These are phyloP conservation scores for Aethes cnicana DNA, from an alignment of 2,888 invertebrate species.

Conservation along the genomic window DNA sequence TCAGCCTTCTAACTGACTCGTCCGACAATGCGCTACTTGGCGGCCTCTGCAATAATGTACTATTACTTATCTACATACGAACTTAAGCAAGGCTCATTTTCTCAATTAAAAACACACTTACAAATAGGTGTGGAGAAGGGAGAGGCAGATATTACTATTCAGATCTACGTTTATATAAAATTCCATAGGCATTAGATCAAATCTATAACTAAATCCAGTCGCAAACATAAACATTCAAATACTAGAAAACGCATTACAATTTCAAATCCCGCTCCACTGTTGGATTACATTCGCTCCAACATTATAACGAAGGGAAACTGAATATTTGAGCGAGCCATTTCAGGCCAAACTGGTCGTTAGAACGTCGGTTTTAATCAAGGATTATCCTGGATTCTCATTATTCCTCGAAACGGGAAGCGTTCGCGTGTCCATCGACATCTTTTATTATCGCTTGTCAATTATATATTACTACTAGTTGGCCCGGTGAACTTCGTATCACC, in stretches of 20 bases:
- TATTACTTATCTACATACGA: too few relatives aligned
- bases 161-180: too few relatives aligned
- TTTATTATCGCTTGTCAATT: not conserved
- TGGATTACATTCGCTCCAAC: conserved; percentile 14
- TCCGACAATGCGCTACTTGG: too few relatives aligned
- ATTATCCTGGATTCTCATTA: conserved; percentile 23
- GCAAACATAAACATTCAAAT: conserved; percentile 8
- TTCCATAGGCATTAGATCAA: not conserved
- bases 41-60: too few relatives aligned
- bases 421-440: not conserved
- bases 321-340: conserved; percentile 29
- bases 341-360: conserved; percentile 20
- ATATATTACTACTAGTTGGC: too few relatives aligned
- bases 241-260: conserved; percentile 17
- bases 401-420: too few relatives aligned
- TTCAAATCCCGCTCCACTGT: conserved; percentile 22
- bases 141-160: too few relatives aligned
- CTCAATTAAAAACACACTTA: too few relatives aligned
- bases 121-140: too few relatives aligned
- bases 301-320: conserved; percentile 29
- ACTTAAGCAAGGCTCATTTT: too few relatives aligned
- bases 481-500: too few relatives aligned
- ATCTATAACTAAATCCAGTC: not conserved
- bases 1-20: too few relatives aligned
- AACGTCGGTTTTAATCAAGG: conserved; percentile 20